Base-by-base conservation (phyloP, 2,888 invertebrate species). In the Spodoptera picta region DNA sequence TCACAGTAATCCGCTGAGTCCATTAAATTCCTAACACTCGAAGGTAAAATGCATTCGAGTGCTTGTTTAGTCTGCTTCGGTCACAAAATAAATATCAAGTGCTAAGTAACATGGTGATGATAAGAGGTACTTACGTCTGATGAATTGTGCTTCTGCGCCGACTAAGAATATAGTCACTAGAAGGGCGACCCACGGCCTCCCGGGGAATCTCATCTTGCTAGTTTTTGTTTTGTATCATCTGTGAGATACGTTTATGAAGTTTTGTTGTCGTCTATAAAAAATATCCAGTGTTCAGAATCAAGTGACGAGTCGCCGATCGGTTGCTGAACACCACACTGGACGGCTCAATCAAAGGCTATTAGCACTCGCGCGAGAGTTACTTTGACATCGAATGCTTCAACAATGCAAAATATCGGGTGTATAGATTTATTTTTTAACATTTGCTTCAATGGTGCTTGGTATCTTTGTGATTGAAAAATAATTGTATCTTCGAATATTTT, bases 111-210 rank as follows among this genome's bases (percentile, higher is more conserved):
- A 44, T 52, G n/a, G 58, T 50, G 54, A 47, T 44, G 7, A 48
- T 27, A 65, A n/a, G 55, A 19, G 48, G 75, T 91, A 92, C 92
- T 92, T 84, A 92, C 92, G 89, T 73, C 61, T 77, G 66, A 87
- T 68, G 70, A 70, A 75, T 55, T 92, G 90, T 9, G 86, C 81
- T 44, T 81, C 81, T 14, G 82, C 82, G 49, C 81, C 71, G 44
- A 73, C 59, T 41, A 83, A 50, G 49, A 80, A 66, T 44, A 77
- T 69, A 36, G 85, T 73, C 59, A 90, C 71, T 6, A 90, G 77
- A 52, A 92, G 83, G 85, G 86, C 85, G 84, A 85, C 60, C 60
- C 79, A 75, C 61, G 86, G 85, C 89, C 88, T 85, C 76, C 76
- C 86, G 69, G 82, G 73, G 77, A 77, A 80, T 77, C 69, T 87